A percentile compares a stretch with the other conserved stretches of the same genome.
Conservation (phyloP, 2,797 vertebrate species). For the Scyliorhinus canicula region DNA sequence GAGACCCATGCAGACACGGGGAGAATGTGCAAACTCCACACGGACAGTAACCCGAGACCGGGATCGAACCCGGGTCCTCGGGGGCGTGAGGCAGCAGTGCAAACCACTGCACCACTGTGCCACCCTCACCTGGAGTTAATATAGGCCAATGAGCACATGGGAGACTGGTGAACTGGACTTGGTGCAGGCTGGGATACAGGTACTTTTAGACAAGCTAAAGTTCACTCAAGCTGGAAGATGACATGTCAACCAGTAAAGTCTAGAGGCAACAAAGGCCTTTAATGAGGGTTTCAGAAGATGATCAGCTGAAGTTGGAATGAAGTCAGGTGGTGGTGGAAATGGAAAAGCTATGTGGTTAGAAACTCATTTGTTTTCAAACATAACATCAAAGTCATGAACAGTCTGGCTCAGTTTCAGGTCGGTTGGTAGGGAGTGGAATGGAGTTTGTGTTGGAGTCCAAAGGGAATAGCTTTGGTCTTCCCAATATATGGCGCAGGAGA, state of each 20-base stretch:
- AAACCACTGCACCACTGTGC: no score
- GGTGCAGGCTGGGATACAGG: background rate
- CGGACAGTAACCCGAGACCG: no score
- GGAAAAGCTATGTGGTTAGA: no score
- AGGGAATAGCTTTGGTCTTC: background rate
- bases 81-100: no score
- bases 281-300: background rate
- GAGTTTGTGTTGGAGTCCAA: background rate
- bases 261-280: background rate
- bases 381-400: background rate
- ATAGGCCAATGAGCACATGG: background rate
- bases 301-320: background rate
- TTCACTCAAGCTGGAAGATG: background rate
- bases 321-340: background rate
- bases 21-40: no score
- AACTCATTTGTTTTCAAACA: no score
- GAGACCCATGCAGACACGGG: no score
- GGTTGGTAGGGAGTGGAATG: background rate
- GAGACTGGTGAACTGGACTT: background rate
- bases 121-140: background rate
- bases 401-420: background rate
- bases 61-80: no score
- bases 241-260: background rate
- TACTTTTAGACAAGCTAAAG: background rate
- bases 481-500: background rate